Evolutionary conservation across 1,140 invertebrate species (phyloP), one percentile per base, ranked within the genome.

Genomic region (Teleogryllus occipitalis): DNA sequence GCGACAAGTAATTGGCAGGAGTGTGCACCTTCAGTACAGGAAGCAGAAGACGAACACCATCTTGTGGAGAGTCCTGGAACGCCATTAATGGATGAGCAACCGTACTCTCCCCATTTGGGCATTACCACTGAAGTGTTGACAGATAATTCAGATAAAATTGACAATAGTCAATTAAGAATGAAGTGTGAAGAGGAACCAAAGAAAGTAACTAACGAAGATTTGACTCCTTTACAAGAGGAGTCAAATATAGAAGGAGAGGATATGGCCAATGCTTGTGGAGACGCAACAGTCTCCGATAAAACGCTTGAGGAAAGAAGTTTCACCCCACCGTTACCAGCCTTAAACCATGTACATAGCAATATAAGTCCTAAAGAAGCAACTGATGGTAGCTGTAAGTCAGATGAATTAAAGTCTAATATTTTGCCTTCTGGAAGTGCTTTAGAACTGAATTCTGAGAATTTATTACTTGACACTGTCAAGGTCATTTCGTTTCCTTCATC

Each of bases 1-100:
- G 54, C 18, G 54, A 65, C 27, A 65, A 65, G 54, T 14, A 10
- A 10, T 65, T 65, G 54, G 54, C 54, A 65, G 18, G 54, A 14
- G 54, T 18, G 54, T 65, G 10, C 18, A 65, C 18, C 54, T 65
- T 14, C 54, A 14, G 18, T 18, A 3, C 7, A 77, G 15, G 12
- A n/a, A 47, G 14, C 47, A 48, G 76, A 49, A 77, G 22, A 54
- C 12, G 76, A 22, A 7, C 15, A 77, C 27, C 15, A 49, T 54
- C 47, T 47, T 77, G 76, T 48, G 15, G 76, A 47, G 76, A 81
- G 80, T 76, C 78, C 78, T 74, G 80, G 81, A 21, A 81, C 81
- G 54, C 81, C 81, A 14, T 76, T 81, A n/a, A 78, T 81, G 81
- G 81, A 81, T 54, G 81, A 81, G 73, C 76, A 76, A 27, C 73